phyloP scores from a whole-genome alignment of 2,888 invertebrate species.

The Odiellus spinosus region DNA sequence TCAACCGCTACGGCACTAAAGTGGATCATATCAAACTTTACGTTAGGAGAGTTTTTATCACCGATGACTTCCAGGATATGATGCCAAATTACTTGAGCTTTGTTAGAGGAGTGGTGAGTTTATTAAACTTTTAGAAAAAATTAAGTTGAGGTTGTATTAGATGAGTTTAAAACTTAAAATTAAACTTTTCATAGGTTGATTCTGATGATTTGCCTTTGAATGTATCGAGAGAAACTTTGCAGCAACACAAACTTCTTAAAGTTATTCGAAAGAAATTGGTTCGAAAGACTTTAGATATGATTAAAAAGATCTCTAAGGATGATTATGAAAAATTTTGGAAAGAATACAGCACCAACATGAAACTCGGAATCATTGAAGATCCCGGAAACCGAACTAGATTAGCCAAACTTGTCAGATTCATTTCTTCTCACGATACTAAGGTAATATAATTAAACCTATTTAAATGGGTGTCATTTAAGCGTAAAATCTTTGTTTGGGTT shows the following conservation, averaged over 20 bases:
- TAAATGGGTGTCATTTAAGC: too few relatives aligned
- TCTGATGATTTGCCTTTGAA: constrained; percentile 97
- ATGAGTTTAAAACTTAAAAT: too few relatives aligned
- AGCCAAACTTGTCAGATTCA: constrained; percentile 83
- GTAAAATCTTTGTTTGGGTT: too few relatives aligned
- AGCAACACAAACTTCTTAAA: constrained; percentile 96
- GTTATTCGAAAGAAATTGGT: constrained; percentile 98
- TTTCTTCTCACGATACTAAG: constrained; percentile 52
- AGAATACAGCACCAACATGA: constrained; percentile 94
- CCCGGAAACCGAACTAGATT: constrained; percentile 86
- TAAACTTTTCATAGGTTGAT: constrained; percentile 44
- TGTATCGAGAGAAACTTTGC: constrained; percentile 92
- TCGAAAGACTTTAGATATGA: constrained; percentile 91
- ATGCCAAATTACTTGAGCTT: constrained; percentile 95
- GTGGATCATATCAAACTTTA: constrained; percentile 91
- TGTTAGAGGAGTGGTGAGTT: constrained; percentile 69
- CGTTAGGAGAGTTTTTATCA: constrained; percentile 96
- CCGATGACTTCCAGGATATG: constrained; percentile 98
- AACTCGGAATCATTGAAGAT: constrained; percentile 94
- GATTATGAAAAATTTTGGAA: constrained; percentile 93
- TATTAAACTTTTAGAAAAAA: too few relatives aligned
- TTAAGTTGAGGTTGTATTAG: too few relatives aligned
- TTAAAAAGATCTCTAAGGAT: constrained; percentile 82
- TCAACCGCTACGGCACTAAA: constrained; percentile 88
- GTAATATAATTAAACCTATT: too few relatives aligned